phyloP scores from a whole-genome alignment of 1,140 invertebrate genomes.

The Coboldia fuscipes region DNA sequence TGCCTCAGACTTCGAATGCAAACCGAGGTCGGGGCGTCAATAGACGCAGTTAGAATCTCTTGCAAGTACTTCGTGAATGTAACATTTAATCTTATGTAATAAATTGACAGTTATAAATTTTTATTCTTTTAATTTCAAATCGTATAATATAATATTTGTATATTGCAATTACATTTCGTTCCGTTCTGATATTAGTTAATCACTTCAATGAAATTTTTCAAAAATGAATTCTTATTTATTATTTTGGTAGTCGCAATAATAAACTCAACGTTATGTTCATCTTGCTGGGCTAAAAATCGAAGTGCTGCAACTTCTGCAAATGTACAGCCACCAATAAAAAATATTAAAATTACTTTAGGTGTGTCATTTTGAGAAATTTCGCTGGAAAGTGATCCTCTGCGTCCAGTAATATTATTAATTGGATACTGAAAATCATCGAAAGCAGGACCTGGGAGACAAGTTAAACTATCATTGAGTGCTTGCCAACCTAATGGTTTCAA shows the following conservation, averaged over 20 bases:
- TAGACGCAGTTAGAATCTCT: no score
- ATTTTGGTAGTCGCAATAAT: slow-evolving; percentile 83
- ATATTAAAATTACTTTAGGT: slow-evolving; percentile 67
- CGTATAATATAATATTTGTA: no score
- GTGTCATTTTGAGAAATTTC: slow-evolving; percentile 42
- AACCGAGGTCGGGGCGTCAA: no score
- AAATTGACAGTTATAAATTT: no score
- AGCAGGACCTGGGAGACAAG: slow-evolving; percentile 31
- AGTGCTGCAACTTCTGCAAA: slow-evolving; percentile 88
- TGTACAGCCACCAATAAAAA: slow-evolving; percentile 91
- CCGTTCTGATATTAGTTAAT: no score
- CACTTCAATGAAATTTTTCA: slow-evolving; percentile 23
- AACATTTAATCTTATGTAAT: no score
- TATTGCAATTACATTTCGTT: no score
- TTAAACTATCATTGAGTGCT: slow-evolving; percentile 32
- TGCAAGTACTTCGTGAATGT: no score
- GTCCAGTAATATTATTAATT: slow-evolving; percentile 21
- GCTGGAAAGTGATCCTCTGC: slow-evolving; percentile 34
- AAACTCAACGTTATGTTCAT: slow-evolving; percentile 82
- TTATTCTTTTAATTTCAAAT: no score
- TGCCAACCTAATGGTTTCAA: slow-evolving; percentile 43
- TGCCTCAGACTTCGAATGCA: no score
- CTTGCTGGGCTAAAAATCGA: slow-evolving; percentile 75
- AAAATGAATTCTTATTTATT: slow-evolving; percentile 73
- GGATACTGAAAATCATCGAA: slow-evolving; percentile 33